Evolutionary conservation across 2,113 vertebrate species (phyloP).

Genomic region (Dasyurus viverrinus): DNA sequence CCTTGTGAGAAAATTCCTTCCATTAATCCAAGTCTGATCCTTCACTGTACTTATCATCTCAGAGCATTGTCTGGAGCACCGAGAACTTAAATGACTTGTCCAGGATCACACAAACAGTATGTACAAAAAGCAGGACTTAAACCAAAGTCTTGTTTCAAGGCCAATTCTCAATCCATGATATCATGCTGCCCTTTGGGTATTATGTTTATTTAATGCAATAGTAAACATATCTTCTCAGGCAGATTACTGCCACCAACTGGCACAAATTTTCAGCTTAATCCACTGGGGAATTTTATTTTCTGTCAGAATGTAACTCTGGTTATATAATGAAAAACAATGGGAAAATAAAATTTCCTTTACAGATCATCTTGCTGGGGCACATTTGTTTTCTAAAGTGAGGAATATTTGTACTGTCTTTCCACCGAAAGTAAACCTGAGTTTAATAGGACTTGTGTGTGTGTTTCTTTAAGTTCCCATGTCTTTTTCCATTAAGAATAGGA

Average conservation of each 20-base stretch:
- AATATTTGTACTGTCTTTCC: conserved; percentile 51
- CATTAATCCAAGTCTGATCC: background rate
- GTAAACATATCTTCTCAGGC: background rate
- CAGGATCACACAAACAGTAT: background rate
- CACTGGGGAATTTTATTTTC: conserved; percentile 18
- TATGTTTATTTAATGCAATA: background rate
- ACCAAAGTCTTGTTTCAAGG: background rate
- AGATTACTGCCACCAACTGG: background rate
- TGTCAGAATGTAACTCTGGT: background rate
- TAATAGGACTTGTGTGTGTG: conserved; percentile 63
- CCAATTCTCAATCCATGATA: background rate
- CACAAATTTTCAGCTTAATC: background rate
- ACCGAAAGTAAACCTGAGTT: conserved; percentile 65
- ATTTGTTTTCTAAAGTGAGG: conserved; percentile 40
- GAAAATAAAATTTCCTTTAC: conserved; percentile 38
- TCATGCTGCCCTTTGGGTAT: background rate
- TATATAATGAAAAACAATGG: conserved; percentile 41
- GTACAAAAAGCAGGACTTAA: background rate
- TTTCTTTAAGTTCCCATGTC: conserved; percentile 71
- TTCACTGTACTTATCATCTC: background rate
- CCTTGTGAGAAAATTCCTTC: background rate
- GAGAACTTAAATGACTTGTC: background rate
- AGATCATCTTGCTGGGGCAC: conserved; percentile 33
- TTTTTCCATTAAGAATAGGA: conserved; percentile 71
- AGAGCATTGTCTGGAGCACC: background rate